phyloP scores from a whole-genome alignment of 2,888 invertebrate species.

The Rhagium mordax region DNA sequence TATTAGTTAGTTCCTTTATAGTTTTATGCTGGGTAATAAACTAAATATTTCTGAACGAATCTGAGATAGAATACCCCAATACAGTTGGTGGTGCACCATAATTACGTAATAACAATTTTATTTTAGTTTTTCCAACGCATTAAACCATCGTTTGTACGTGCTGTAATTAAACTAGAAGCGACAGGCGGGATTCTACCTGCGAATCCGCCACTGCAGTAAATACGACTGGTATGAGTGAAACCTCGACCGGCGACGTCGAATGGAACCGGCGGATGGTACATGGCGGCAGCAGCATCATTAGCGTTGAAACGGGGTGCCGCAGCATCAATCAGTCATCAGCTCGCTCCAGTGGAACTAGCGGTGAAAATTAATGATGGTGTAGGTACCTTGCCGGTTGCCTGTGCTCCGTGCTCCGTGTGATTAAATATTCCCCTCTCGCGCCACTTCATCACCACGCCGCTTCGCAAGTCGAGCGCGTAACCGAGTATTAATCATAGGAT shows the following conservation, averaged over 20 bases:
- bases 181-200: background rate
- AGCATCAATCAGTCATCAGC: conserved; percentile 65
- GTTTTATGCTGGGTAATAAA: too few species aligned
- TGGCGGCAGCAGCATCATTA: conserved; percentile 58
- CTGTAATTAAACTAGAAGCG: too few species aligned
- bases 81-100: too few species aligned
- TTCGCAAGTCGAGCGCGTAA: conserved; percentile 52
- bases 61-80: too few species aligned
- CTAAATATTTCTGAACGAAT: too few species aligned
- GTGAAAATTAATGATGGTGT: conserved; percentile 61
- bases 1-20: too few species aligned
- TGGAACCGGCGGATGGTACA: conserved; percentile 31
- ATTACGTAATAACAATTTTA: too few species aligned
- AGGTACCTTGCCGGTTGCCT: conserved; percentile 41
- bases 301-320: conserved; percentile 59
- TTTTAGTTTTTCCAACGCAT: too few species aligned
- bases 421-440: conserved; percentile 68
- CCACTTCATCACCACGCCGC: conserved; percentile 55
- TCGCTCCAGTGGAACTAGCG: conserved; percentile 58
- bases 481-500: conserved; percentile 57
- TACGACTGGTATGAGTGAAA: conserved; percentile 24
- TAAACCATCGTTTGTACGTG: too few species aligned
- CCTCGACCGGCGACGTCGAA: conserved; percentile 27
- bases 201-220: conserved; percentile 5
- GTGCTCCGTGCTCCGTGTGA: conserved; percentile 66